Evolutionary conservation across 2,797 vertebrate genomes (phyloP).

Genomic region (Heterohyrax brucei): DNA sequence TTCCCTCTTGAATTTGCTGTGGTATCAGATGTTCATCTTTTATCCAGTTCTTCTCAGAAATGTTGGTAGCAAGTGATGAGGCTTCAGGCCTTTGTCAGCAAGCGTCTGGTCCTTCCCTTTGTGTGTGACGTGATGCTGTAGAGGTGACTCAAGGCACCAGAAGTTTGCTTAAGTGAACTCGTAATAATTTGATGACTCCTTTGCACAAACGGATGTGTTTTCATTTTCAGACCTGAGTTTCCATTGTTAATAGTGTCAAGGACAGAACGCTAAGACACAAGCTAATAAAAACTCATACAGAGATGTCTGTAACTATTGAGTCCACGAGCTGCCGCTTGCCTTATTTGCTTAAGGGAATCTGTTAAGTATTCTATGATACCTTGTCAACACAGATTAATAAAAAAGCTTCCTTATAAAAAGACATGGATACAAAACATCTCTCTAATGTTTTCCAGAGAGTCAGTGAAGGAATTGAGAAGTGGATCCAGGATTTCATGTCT

Average conservation of each 20-base stretch:
- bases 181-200: neutral
- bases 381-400: conserved; percentile 5
- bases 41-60: neutral
- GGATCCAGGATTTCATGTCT: conserved; percentile 55
- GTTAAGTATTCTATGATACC: neutral
- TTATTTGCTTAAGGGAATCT: conserved; percentile 57
- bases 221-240: conserved; percentile 22
- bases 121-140: neutral
- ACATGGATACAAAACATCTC: neutral
- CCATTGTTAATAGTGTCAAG: neutral
- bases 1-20: neutral
- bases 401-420: conserved; percentile 33
- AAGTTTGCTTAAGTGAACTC: neutral
- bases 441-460: conserved; percentile 55
- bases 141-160: neutral
- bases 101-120: neutral
- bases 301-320: neutral
- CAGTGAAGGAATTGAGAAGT: conserved; percentile 17
- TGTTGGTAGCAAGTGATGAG: neutral
- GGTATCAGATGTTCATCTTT: neutral
- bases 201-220: neutral
- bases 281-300: neutral
- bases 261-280: neutral
- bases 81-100: neutral
- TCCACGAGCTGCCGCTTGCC: neutral